Conservation (phyloP, 1,140 invertebrate species). For the Drosophila prosaltans region DNA sequence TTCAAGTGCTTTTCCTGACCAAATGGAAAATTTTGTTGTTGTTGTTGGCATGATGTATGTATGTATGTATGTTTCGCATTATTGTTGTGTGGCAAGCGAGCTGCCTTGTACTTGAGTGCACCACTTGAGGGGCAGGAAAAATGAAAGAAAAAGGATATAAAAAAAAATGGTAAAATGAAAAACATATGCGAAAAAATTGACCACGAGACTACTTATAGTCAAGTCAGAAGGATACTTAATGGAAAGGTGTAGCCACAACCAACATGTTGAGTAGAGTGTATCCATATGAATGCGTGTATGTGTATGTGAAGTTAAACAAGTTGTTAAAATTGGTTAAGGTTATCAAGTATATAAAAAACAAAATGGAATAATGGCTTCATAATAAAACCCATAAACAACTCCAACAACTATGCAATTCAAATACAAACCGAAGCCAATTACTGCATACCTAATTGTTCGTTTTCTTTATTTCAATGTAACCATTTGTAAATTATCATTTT, state of each 20-base stretch:
- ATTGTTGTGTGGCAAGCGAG: not conserved
- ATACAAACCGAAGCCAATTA: no score
- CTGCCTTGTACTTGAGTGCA: slow-evolving; percentile 10
- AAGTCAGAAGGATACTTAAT: slow-evolving; percentile 18
- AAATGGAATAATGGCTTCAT: not conserved
- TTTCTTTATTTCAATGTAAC: no score
- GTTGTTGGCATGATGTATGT: slow-evolving; percentile 27
- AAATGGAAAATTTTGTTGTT: slow-evolving; percentile 54
- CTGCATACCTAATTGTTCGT: no score
- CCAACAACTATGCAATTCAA: not conserved
- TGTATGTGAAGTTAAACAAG: not conserved
- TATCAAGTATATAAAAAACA: not conserved
- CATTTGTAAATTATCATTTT: no score
- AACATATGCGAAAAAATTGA: slow-evolving; percentile 76
- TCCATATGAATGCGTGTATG: not conserved
- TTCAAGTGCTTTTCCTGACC: slow-evolving; percentile 59
- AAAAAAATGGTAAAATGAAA: slow-evolving; percentile 29
- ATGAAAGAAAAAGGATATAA: slow-evolving; percentile 11
- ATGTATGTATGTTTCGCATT: slow-evolving; percentile 40
- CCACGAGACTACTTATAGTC: slow-evolving; percentile 29
- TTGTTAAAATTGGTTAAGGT: not conserved
- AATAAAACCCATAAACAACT: not conserved
- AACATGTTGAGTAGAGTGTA: slow-evolving; percentile 27
- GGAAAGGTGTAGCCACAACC: slow-evolving; percentile 17
- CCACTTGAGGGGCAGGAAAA: slow-evolving; percentile 13